Conservation (phyloP, 1,140 invertebrate species). For the Druon quercuslanigerum region DNA sequence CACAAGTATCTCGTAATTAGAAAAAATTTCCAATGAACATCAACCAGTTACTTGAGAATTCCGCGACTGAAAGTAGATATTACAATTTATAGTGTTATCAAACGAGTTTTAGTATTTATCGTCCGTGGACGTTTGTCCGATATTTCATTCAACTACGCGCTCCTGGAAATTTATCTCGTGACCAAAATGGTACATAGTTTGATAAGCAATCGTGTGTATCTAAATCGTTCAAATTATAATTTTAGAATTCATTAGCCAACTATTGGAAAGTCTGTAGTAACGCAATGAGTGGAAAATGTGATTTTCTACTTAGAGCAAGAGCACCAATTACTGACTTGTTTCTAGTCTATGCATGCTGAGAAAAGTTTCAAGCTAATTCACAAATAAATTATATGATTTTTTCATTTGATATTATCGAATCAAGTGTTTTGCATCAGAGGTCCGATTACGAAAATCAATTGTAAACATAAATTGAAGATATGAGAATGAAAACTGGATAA, state of each 20-base stretch:
- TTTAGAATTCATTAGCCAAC: constrained; percentile 10
- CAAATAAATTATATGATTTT: no score
- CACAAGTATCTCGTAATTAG: constrained; percentile 49
- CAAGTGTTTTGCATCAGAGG: no score
- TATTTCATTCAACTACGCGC: constrained; percentile 24
- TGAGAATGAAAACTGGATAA: no score
- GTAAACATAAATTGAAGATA: no score
- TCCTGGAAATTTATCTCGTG: constrained; percentile 10
- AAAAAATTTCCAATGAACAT: constrained; percentile 45
- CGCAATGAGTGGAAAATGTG: not conserved
- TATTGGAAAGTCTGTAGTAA: not conserved
- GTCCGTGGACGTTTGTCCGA: constrained; percentile 6
- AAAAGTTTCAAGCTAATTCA: no score
- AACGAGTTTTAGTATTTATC: constrained; percentile 4
- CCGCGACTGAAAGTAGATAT: constrained; percentile 38
- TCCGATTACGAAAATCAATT: no score
- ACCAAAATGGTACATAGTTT: constrained; percentile 14
- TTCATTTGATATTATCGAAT: no score
- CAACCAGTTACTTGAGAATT: constrained; percentile 45
- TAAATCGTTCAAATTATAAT: constrained; percentile 20
- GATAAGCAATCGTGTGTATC: constrained; percentile 8
- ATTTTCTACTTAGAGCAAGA: not conserved
- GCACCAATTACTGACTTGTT: not conserved
- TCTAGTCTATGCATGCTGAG: not conserved
- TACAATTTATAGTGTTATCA: constrained; percentile 23